Evolutionary conservation across 1,140 invertebrate species (phyloP), one percentile per base, ranked within the genome.

Genomic region (Magallana angulata): DNA sequence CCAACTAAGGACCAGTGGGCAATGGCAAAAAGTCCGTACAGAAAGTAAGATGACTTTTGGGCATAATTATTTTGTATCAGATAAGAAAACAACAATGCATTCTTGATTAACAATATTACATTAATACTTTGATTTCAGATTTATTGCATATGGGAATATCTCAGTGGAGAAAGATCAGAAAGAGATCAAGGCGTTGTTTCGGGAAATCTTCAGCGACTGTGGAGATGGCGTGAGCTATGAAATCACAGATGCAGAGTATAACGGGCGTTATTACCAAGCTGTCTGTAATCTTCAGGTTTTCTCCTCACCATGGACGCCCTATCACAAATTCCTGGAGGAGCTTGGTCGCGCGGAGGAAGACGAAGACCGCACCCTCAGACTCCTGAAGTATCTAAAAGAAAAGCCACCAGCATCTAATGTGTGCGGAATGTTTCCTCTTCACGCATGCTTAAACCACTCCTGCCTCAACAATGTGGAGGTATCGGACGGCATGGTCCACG

Each of bases 201-300:
- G 92, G 58, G 85, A 91, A 8, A 88, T 93, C 11, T 94, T 94
- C 85, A 86, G 68, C 14, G 85, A 91, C 60, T 92, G 91, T 87
- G 91, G 90, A 0, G 89, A 90, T 57, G 91, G 91, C 2, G 60
- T 93, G 3, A 90, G 56, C 76, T 93, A 91, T 81, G 86, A 91
- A 8, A 92, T 94, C 57, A 92, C 87, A 0, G 90, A 92, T 24
- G 89, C 83, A 12, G 93, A 94, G 82, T 93, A 93, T 64, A 92
- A 93, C 30, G 92, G 92, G 1, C 88, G 93, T 5, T 94, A 92
- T 82, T 93, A 91, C 84, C 93, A 94, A 83, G 92, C 92, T 1
- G 91, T 93, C 14, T 94, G 93, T 84, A 94, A 94, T 76, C 89
- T 93, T 4, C 93, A 94, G 86, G 88, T 90, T n/a, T 94, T 93